Base-by-base conservation (phyloP, 2,888 invertebrate genomes). In the Drosophila acutilabella region DNA sequence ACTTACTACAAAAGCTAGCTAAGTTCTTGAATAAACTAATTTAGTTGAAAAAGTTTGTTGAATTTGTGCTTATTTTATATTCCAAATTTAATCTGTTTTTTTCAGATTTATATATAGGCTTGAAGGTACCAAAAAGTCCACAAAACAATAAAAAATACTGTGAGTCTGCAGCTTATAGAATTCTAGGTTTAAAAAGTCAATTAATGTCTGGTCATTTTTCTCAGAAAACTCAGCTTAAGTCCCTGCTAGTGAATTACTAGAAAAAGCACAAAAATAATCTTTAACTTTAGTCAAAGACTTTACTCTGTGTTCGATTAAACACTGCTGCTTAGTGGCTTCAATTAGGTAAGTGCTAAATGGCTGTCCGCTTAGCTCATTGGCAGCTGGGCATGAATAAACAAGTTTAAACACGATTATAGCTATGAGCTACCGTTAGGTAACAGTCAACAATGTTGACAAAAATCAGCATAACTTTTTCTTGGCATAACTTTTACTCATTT, bases 381-480 rank as follows among this genome's bases (percentile, higher is more conserved):
- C 54, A 13, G 41, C 20, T 38, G 53, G 2, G 16, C 11, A 23
- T 41, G 13, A 36, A 13, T 36, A 36, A 44, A 54, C 38, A 14
- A 47, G 66, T 11, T 20, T 33, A 58, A 73, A 73, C 48, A 57
- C 62, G 69, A 73, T 78, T 61, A 69, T 57, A 47, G 40, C 30
- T 44, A 13, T n/a, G 30, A 26, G 44, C 64, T 52, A 58, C 64
- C 57, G 47, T 73, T 75, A 64, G 59, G 23, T 78, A 69, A 76
- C 47, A 64, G 61, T 2, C 16, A 18, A 30, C 26, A 36, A 42
- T 41, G 13, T 18, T 38, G 20, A 41, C 10, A 40, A 42, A 64
- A 73, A 75, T 75, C 64, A 64, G 61, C 75, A 75, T 75, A 76
- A 76, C 74, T 74, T 74, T 74, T 74, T 74, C 74, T 76, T 74